Evolutionary conservation across 2,888 invertebrate species (phyloP).

Genomic region (Drosophila mimica): DNA sequence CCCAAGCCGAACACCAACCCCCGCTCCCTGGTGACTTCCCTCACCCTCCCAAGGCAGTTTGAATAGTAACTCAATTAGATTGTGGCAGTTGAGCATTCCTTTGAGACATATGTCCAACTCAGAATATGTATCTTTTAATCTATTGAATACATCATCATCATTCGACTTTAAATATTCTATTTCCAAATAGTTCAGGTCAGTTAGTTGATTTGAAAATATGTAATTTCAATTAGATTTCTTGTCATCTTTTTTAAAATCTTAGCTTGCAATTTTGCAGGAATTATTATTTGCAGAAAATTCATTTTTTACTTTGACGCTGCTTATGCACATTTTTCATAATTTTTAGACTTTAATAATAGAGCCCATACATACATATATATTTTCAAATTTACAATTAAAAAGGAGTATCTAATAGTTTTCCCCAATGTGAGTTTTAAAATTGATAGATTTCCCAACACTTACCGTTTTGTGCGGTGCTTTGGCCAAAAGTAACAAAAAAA

Average conservation of each 20-base stretch:
- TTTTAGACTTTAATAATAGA: background rate
- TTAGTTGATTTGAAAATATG: background rate
- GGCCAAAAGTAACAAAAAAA: background rate
- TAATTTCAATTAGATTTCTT: background rate
- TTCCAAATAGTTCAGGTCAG: background rate
- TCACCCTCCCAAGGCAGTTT: background rate
- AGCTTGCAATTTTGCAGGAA: background rate
- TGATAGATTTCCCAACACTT: background rate
- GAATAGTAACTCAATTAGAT: constrained; percentile 24
- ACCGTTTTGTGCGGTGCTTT: background rate
- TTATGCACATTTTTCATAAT: too few species aligned
- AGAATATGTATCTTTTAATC: background rate
- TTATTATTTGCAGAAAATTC: background rate
- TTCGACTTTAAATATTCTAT: background rate
- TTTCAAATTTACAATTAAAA: background rate
- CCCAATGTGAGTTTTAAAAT: background rate
- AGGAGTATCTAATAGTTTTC: background rate
- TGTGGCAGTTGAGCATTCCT: background rate
- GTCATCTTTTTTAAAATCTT: background rate
- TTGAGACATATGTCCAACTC: background rate
- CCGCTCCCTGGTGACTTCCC: background rate
- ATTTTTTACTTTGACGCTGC: too few species aligned
- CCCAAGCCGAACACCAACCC: background rate
- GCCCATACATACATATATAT: background rate
- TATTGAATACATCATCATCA: background rate